Conservation (phyloP, 2,888 invertebrate genomes). For the Drosophila falleni region DNA sequence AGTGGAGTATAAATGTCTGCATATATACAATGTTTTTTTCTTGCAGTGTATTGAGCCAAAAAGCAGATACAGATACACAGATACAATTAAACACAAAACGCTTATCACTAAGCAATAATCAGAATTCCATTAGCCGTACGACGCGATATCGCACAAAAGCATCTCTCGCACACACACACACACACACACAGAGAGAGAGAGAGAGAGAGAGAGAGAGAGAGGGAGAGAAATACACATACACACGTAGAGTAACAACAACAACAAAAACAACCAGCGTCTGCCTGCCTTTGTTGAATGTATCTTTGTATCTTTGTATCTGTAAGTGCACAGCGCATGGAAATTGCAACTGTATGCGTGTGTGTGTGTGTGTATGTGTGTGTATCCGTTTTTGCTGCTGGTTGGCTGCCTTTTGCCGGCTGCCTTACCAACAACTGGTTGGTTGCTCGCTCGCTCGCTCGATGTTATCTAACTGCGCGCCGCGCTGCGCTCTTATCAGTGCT, state of each 20-base stretch:
- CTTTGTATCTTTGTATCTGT: constrained; percentile 68
- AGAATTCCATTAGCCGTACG: constrained; percentile 85
- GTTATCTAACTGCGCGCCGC: constrained; percentile 84
- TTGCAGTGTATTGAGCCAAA: constrained; percentile 27
- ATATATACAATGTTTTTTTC: constrained; percentile 12
- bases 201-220: constrained; percentile 9
- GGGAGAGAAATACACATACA: neutral
- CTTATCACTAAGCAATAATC: constrained; percentile 84
- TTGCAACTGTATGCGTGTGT: constrained; percentile 39
- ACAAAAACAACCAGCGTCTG: constrained; percentile 9
- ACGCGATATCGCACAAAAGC: constrained; percentile 78
- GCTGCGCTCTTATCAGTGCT: constrained; percentile 84
- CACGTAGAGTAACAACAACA: neutral
- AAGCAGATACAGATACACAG: constrained; percentile 82
- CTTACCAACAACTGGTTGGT: constrained; percentile 54
- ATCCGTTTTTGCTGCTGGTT: constrained; percentile 77
- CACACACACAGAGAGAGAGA: constrained; percentile 24
- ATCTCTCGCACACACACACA: constrained; percentile 67
- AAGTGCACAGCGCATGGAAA: constrained; percentile 49
- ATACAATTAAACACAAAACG: constrained; percentile 84
- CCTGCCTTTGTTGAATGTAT: constrained; percentile 64
- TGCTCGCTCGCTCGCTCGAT: constrained; percentile 78
- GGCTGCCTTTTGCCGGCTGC: constrained; percentile 58
- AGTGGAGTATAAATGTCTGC: neutral
- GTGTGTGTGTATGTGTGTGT: constrained; percentile 50